A percentile compares a stretch with the other conserved stretches of the same genome.
These are phyloP conservation scores for Atlantisia rogersi DNA, from an alignment of 2,113 vertebrate genomes.

Conservation along the genomic window DNA sequence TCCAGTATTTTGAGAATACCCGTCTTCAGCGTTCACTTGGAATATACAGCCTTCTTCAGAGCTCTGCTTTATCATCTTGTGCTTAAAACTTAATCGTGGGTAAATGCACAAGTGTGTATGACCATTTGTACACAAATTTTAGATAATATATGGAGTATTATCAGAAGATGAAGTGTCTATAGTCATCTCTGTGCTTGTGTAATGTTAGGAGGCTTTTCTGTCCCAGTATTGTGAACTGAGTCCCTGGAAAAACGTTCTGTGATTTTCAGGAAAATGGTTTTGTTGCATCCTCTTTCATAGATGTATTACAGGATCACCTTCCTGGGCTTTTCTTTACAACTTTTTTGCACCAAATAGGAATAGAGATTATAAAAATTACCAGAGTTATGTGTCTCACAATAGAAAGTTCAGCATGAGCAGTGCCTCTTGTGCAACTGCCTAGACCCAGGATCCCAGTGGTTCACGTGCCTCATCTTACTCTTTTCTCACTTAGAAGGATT, in stretches of 20 bases:
- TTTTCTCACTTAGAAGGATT: background rate
- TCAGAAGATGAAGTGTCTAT: background rate
- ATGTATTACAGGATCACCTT: background rate
- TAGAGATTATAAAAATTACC: background rate
- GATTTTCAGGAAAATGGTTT: background rate
- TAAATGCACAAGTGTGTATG: background rate
- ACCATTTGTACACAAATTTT: rapidly evolving
- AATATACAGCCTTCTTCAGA: background rate
- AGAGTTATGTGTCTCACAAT: background rate
- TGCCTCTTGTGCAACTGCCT: background rate
- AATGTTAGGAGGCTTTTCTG: background rate
- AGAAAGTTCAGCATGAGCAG: background rate
- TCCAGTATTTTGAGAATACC: background rate
- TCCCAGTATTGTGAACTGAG: background rate
- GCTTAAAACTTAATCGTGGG: background rate
- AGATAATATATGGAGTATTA: background rate
- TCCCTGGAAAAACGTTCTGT: background rate
- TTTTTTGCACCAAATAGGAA: background rate
- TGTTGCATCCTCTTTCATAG: background rate
- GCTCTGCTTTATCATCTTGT: background rate
- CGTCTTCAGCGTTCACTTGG: background rate
- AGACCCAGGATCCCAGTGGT: background rate
- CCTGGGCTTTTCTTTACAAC: background rate
- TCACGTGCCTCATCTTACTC: rapidly evolving
- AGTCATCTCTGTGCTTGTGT: background rate